Conservation (phyloP, 2,888 invertebrate species). For the Ethmia dodecea region DNA sequence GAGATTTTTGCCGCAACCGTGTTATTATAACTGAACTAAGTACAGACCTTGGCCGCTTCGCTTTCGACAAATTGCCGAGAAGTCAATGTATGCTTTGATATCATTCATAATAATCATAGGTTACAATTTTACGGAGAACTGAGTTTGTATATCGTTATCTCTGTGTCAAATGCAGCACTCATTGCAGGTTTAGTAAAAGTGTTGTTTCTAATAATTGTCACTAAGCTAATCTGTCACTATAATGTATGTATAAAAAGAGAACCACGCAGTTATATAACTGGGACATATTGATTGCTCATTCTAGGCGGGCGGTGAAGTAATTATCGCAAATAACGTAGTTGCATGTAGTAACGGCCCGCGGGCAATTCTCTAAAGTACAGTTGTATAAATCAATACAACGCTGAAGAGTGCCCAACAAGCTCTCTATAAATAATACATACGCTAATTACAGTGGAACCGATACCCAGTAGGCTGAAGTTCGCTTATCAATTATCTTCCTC, state of each 20-base stretch:
- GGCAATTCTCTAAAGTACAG: conserved; percentile 35
- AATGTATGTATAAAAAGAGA: too few species aligned
- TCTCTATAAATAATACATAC: conserved; percentile 43
- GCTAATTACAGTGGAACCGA: conserved; percentile 48
- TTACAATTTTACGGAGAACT: conserved; percentile 12
- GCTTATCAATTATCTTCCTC: conserved; percentile 39
- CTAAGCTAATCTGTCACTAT: too few species aligned
- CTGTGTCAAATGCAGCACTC: too few species aligned
- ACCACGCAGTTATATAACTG: too few species aligned
- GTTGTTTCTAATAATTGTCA: too few species aligned
- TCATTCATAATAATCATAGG: conserved; percentile 41
- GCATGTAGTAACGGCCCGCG: conserved; percentile 32
- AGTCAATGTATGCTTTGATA: conserved; percentile 53
- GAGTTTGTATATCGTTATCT: too few species aligned
- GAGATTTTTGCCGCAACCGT: conserved; percentile 66
- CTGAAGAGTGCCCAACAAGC: conserved; percentile 34
- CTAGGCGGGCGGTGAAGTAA: conserved; percentile 40
- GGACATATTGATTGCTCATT: conserved; percentile 42
- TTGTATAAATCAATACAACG: conserved; percentile 56
- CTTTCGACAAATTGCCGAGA: conserved; percentile 60
- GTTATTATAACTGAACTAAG: conserved; percentile 65
- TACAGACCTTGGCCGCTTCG: conserved; percentile 40
- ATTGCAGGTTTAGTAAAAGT: too few species aligned
- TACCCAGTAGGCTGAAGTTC: conserved; percentile 49
- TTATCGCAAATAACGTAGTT: conserved; percentile 56